Evolutionary conservation across 92 coral and sea anemone genomes (phyloP), one percentile per base, ranked within the genome.

Genomic region (Zoanthus solanderi): DNA sequence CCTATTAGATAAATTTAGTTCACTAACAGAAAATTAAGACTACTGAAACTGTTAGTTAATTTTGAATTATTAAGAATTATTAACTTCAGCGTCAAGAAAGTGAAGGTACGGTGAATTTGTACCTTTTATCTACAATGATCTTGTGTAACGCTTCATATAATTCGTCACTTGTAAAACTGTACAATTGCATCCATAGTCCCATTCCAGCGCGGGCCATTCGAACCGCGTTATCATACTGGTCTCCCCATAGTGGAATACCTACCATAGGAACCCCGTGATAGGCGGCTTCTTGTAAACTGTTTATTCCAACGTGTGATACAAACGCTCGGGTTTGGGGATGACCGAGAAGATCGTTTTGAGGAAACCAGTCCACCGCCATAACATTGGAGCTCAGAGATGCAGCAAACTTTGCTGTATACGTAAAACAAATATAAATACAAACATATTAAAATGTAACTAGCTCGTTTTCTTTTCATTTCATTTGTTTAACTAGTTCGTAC

Each of bases 201-300:
- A 86, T 50, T 37, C 94, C 91, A 32, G 74, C 45, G 28, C 87
- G 89, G 63, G 87, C 89, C 30, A 87, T 72, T 4, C 77, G 72
- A 37, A 50, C 77, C 17, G 96, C 90, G 54, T 93, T 93, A 30
- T 71, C 65, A 78, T 66, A 32, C 88, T 93, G 94, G 73, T 93
- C 96, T 10, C 85, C 96, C 37, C 80, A 88, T 74, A 93, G 86
- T 0, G 94, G 94, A 9, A 85, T 50, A 8, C 87, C 88, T 1
- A 93, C 72, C 91, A 93, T 73, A n/a, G 94, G 96, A 5, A 93
- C 91, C 2, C 89, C 96, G 61, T 93, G 96, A 65, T 93, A 93
- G 16, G 83, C 88, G 0, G 96, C 83, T 61, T 93, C 96, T 8
- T 87, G 71, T 1, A 91, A 50, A 0, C 96, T 86, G 73, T 93